Conservation (phyloP, 2,888 invertebrate species). For the Neoitamus cyanurus region DNA sequence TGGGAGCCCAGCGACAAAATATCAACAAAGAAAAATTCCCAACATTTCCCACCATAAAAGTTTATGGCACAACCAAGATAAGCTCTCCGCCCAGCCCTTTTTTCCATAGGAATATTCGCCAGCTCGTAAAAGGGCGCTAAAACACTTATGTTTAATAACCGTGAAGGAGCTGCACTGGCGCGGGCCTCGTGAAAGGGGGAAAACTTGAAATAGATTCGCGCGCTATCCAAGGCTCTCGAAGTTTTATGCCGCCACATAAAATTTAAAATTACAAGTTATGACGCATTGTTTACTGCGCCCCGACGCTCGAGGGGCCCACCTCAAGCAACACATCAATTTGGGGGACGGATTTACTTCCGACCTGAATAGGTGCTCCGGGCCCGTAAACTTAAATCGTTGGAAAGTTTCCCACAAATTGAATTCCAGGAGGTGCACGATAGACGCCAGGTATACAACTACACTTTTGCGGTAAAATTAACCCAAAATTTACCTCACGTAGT, state of each 20-base stretch:
- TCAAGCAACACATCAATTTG: background rate
- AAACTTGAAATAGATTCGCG: constrained; percentile 21
- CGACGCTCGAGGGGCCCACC: background rate
- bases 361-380: background rate
- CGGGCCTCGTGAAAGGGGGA: background rate
- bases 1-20: background rate
- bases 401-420: constrained; percentile 1
- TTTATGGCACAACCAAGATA: constrained; percentile 35
- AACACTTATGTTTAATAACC: constrained; percentile 43
- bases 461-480: background rate
- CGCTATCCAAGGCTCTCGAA: background rate
- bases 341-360: constrained; percentile 17
- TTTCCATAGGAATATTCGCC: constrained; percentile 7
- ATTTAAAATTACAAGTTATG: constrained; percentile 41
- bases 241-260: constrained; percentile 31
- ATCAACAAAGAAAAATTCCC: constrained; percentile 29
- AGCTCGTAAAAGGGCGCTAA: constrained; percentile 40
- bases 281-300: constrained; percentile 4
- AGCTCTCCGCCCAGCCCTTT: constrained; percentile 7
- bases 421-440: background rate
- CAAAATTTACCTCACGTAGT: background rate
- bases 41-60: constrained; percentile 18
- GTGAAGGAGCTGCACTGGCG: constrained; percentile 17
- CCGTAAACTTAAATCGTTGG: constrained; percentile 4
- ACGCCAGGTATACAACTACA: background rate